Conservation (phyloP, 1,140 invertebrate species). For the Drosophila lowei region DNA sequence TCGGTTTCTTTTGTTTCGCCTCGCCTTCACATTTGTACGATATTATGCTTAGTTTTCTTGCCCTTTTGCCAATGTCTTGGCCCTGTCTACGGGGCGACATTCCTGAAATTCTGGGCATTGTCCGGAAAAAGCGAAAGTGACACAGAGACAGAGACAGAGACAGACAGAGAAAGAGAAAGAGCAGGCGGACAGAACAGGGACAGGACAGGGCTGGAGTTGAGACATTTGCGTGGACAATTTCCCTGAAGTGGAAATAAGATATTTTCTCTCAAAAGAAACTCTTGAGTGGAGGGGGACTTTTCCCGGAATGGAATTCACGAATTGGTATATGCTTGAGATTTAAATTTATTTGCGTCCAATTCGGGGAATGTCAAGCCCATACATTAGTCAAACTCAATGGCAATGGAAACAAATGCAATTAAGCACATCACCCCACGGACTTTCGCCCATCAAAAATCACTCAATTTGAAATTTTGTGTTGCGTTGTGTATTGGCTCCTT, state of each 20-base stretch:
- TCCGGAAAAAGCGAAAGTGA: slow-evolving; percentile 47
- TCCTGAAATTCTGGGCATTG: slow-evolving; percentile 73
- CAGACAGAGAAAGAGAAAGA: background rate
- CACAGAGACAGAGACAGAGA: slow-evolving; percentile 3
- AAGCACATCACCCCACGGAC: slow-evolving; percentile 39
- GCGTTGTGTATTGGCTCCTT: background rate
- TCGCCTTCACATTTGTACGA: slow-evolving; percentile 21
- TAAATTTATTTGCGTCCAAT: slow-evolving; percentile 43
- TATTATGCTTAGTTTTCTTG: slow-evolving; percentile 27
- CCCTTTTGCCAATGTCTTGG: slow-evolving; percentile 37
- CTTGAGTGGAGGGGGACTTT: slow-evolving; percentile 10
- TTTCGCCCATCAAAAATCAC: slow-evolving; percentile 63
- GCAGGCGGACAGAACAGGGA: slow-evolving; percentile 12
- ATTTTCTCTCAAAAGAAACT: slow-evolving; percentile 32
- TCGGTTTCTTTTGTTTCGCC: slow-evolving; percentile 18
- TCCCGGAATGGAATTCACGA: background rate
- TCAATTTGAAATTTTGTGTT: slow-evolving; percentile 60
- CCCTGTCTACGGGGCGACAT: slow-evolving; percentile 62
- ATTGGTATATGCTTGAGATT: no score
- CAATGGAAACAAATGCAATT: slow-evolving; percentile 51
- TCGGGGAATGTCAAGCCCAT: slow-evolving; percentile 27
- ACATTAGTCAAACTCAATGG: slow-evolving; percentile 47
- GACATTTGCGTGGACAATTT: slow-evolving; percentile 78
- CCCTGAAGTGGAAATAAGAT: slow-evolving; percentile 49
- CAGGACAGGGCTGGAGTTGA: slow-evolving; percentile 55